Evolutionary conservation across 2,113 vertebrate species (phyloP), one percentile per base, ranked within the genome.

Genomic region (Pholis gunnellus): DNA sequence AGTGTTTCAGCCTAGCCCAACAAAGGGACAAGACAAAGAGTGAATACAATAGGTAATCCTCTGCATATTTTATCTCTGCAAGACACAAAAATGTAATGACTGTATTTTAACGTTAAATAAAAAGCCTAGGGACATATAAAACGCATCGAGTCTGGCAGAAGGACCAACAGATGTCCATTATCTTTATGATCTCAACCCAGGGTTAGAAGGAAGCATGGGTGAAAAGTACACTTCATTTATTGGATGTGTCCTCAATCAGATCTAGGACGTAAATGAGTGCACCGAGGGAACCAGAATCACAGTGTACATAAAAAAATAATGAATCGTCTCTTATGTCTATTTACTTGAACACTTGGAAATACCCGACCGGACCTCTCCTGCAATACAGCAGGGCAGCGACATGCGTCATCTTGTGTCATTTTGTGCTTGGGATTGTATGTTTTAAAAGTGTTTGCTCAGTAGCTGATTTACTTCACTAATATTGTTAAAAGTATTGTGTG

Each of bases 181-280:
- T 72, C 57, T 78, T 83, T 83, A 86, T 71, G 29, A 54, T 56
- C 27, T 65, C 17, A 15, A 15, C n/a, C 9, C 18, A 57, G 40
- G 22, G 25, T 48, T 0, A 36, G 25, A 36, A 44, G 52, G 60
- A 59, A 27, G 10, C 27, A 20, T 10, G 25, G 25, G 42, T 63
- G 10, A 50, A 74, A 75, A 74, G 73, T 15, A 74, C 4, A 42
- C 27, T 63, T 74, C 34, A 27, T 40, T 83, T 72, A 78, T 75
- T 77, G 76, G 79, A n/a, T 66, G 11, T 46, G 57, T 17, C 6
- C 15, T 38, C 6, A 52, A 44, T 40, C 17, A 20, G 27, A 46
- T 34, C 1, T 27, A 61, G 4, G 25, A 70, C 14, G 8, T 63
- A 56, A 57, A 40, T 8, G 11, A 54, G 22, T 9, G 2, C 6